Conservation (phyloP, 1,140 invertebrate genomes). For the Stegodyphus mimosarum region DNA sequence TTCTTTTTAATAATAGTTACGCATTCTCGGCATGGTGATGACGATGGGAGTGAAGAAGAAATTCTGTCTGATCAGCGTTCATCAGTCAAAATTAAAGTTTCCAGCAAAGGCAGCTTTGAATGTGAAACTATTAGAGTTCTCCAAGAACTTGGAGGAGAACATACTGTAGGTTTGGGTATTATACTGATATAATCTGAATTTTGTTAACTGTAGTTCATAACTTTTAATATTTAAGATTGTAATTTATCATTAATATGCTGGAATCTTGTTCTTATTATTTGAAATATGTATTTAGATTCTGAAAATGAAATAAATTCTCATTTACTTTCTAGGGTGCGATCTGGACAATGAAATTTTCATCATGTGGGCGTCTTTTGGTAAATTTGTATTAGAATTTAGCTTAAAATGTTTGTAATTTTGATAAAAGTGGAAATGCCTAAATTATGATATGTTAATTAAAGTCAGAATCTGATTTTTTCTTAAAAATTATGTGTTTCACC, state of each 20-base stretch:
- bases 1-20: slow-evolving; percentile 70
- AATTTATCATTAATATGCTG: too few relatives aligned
- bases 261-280: too few relatives aligned
- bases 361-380: slow-evolving; percentile 86
- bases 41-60: slow-evolving; percentile 87
- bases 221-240: neutral
- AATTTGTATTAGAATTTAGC: neutral
- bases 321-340: slow-evolving; percentile 77
- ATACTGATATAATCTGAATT: neutral
- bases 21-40: slow-evolving; percentile 85
- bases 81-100: slow-evolving; percentile 80
- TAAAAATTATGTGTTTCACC: too few relatives aligned
- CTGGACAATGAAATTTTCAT: slow-evolving; percentile 99
- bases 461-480: too few relatives aligned
- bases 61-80: slow-evolving; percentile 73
- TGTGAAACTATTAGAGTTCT: slow-evolving; percentile 84
- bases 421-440: too few relatives aligned
- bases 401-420: too few relatives aligned
- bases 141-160: slow-evolving; percentile 85
- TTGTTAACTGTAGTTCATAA: neutral
- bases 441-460: too few relatives aligned
- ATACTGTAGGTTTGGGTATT: slow-evolving; percentile 71
- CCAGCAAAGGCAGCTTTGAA: slow-evolving; percentile 95
- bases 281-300: too few relatives aligned
- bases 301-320: neutral